Evolutionary conservation across 1,140 invertebrate genomes (phyloP).

Genomic region (Chymomyza costata): DNA sequence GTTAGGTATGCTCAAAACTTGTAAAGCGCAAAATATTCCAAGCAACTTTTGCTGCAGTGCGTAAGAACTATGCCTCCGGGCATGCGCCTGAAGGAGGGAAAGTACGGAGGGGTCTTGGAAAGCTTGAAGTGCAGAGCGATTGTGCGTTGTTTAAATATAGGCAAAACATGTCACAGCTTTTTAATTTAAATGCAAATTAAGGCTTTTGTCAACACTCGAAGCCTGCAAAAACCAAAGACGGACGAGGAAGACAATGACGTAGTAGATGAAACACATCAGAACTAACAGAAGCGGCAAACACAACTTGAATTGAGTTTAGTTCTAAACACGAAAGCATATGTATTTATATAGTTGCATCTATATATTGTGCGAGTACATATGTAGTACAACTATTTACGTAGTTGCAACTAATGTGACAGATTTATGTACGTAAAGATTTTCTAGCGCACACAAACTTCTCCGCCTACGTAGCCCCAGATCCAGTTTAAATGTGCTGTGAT

Average conservation of each 20-base stretch:
- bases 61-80: constrained; percentile 41
- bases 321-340: no score
- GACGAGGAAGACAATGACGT: constrained; percentile 17
- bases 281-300: no score
- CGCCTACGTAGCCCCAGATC: constrained; percentile 75
- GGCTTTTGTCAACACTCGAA: constrained; percentile 71
- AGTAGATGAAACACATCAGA: no score
- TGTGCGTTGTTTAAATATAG: constrained; percentile 65
- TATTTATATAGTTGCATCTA: no score
- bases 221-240: constrained; percentile 36
- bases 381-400: no score
- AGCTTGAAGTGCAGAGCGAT: constrained; percentile 1
- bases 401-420: no score
- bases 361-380: no score
- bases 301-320: no score
- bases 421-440: no score
- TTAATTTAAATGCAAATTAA: constrained; percentile 75
- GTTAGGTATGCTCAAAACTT: no score
- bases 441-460: constrained; percentile 42
- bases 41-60: constrained; percentile 30
- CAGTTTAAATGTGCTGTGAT: constrained; percentile 81
- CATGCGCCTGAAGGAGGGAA: constrained; percentile 9
- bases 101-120: no score
- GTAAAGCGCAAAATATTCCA: no score
- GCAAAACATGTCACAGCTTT: constrained; percentile 71